Base-by-base conservation (phyloP, 2,113 vertebrate species). In the Tragulus kanchil region DNA sequence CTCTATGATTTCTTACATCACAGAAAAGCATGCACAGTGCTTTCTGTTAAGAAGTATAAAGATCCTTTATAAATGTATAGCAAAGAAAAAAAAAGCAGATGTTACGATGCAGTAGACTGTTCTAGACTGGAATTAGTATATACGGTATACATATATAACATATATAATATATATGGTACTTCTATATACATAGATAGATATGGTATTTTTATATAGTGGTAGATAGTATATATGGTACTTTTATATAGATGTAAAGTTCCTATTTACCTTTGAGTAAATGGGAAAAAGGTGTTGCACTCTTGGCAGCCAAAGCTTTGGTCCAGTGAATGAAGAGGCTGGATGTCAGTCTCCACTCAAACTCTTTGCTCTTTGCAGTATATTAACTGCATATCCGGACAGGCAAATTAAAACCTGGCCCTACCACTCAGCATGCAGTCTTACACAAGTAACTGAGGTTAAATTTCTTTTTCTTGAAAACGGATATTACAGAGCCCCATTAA, bases 1-100 rank as follows among this genome's bases (percentile, higher is more conserved):
- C 3, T 26, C 42, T 87, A n/a, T 67, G 31, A 62, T 85, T 95
- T 86, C 69, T 92, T 86, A 45, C 86, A 94, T 92, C 67, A 95
- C 31, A 93, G 52, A 81, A 50, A 95, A 88, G 42, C 52, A 93
- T 26, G 15, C 10, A 92, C 36, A 88, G 26, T 54, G 85, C 50
- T 75, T 79, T 81, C 42, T 94, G 16, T 96, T 8, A 82, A 79
- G 84, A 95, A 92, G 67, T 45, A 3, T 62, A 23, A 25, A 36
- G 36, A 65, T 73, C 71, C 69, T 81, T 71, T 89, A 85, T 78
- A 94, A 85, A 77, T 75, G 31, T 85, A 13, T 65, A 95, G 82
- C 13, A 92, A 75, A 86, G 64, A 77, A 86, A 31, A 15, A 89
- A 93, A 31, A 15, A 85, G 54, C 61, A 48, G 36, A 93, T 65